Evolutionary conservation across 2,888 invertebrate genomes (phyloP).

Genomic region (Gastrophysa polygoni): DNA sequence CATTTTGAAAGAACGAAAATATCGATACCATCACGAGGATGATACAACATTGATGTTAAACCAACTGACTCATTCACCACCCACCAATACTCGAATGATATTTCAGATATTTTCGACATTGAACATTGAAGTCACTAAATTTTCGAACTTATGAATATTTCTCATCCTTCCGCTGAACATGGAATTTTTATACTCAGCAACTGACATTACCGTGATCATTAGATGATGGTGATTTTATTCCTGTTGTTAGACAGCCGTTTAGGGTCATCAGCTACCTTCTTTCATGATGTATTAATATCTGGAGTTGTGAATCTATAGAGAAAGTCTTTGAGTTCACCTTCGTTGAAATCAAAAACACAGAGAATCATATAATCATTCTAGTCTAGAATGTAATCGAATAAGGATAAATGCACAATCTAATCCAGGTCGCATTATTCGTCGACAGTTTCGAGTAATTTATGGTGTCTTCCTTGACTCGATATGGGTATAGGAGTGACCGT

Average conservation of each 20-base stretch:
- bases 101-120: no score
- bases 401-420: not conserved
- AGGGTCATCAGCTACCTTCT: slow-evolving; percentile 1
- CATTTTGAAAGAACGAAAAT: no score
- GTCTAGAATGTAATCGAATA: slow-evolving; percentile 6
- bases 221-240: no score
- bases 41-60: no score
- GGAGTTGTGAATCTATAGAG: slow-evolving; percentile 4
- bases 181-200: no score
- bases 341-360: not conserved
- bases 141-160: no score
- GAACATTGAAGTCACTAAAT: no score
- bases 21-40: no score
- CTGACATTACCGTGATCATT: no score
- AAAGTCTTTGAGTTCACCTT: slow-evolving; percentile 4
- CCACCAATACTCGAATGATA: no score
- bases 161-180: no score
- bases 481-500: not conserved
- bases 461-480: not conserved
- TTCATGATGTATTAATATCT: slow-evolving; percentile 8
- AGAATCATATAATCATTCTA: not conserved
- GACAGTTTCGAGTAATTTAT: not conserved
- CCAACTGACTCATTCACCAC: no score
- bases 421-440: not conserved
- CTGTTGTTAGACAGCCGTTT: slow-evolving; percentile 11